Conservation (phyloP, 2,113 vertebrate species). For the Thomomys bottae region DNA sequence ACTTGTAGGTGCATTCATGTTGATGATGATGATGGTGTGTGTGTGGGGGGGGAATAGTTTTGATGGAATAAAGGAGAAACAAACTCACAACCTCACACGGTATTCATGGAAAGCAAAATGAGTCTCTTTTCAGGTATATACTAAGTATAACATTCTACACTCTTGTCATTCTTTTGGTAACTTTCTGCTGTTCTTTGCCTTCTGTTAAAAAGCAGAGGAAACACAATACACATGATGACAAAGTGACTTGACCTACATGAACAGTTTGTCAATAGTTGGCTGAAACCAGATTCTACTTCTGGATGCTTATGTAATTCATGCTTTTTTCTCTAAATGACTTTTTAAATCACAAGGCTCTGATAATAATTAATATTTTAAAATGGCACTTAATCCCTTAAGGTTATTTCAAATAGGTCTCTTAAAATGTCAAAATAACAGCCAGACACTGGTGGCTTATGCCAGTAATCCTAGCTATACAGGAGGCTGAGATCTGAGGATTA, state of each 20-base stretch:
- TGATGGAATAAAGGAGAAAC: not conserved
- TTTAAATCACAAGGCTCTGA: not conserved
- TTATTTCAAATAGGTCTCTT: not conserved
- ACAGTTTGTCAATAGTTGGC: conserved; percentile 47
- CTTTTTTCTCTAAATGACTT: not conserved
- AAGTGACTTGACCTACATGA: conserved; percentile 14
- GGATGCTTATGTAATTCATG: conserved; percentile 7
- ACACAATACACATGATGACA: conserved; percentile 34
- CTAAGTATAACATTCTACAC: not conserved
- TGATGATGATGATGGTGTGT: too few species aligned
- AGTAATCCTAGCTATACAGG: too few species aligned
- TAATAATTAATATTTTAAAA: conserved; percentile 42
- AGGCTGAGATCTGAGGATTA: too few species aligned
- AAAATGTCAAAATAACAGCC: conserved; percentile 36
- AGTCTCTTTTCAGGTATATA: not conserved
- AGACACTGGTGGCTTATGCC: too few species aligned
- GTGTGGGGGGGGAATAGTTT: not conserved
- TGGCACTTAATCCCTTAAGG: not conserved
- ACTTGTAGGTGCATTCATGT: not conserved
- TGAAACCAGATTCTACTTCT: not conserved
- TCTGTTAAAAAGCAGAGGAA: conserved; percentile 46
- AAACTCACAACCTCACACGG: not conserved
- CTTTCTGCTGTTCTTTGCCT: conserved; percentile 41
- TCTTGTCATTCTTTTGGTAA: conserved; percentile 45
- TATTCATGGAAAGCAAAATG: not conserved